phyloP scores from a whole-genome alignment of 92 coral and sea anemone species.

The Phenganax stokvisi region DNA sequence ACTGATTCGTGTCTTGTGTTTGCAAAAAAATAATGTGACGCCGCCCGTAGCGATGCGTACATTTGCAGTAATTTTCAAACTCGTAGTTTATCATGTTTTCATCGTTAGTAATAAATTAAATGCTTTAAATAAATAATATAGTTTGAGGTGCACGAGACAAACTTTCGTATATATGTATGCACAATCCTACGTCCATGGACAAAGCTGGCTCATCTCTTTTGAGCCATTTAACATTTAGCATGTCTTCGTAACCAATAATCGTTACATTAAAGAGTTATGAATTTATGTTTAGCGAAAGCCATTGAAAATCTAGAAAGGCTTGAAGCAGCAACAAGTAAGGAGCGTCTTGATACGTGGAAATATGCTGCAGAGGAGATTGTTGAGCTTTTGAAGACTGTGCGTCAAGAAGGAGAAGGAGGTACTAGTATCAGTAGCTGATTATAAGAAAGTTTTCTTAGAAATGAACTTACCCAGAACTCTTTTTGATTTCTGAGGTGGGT shows the following conservation, averaged over 20 bases:
- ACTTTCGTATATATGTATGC: too few species aligned
- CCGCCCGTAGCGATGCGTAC: background rate
- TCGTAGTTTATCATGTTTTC: too few species aligned
- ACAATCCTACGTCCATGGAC: too few species aligned
- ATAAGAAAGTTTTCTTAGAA: background rate
- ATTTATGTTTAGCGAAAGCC: conserved; percentile 13
- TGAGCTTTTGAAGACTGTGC: conserved; percentile 21
- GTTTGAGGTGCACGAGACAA: too few species aligned
- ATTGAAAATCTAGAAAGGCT: conserved; percentile 4
- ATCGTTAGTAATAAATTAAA: background rate
- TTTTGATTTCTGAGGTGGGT: background rate
- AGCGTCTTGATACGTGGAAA: conserved; percentile 28
- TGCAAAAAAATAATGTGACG: too few species aligned
- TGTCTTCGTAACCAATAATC: too few species aligned
- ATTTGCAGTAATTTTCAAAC: background rate
- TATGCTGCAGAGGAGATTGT: conserved; percentile 37
- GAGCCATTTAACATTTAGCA: too few species aligned
- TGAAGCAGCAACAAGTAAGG: conserved; percentile 23
- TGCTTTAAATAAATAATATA: background rate
- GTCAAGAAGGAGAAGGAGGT: conserved; percentile 40
- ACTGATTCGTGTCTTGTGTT: too few species aligned
- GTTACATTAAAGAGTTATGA: too few species aligned
- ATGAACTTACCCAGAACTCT: background rate
- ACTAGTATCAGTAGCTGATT: background rate
- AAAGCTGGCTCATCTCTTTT: too few species aligned